Evolutionary conservation across 2,797 vertebrate genomes (phyloP).

Genomic region (Semotilus atromaculatus): DNA sequence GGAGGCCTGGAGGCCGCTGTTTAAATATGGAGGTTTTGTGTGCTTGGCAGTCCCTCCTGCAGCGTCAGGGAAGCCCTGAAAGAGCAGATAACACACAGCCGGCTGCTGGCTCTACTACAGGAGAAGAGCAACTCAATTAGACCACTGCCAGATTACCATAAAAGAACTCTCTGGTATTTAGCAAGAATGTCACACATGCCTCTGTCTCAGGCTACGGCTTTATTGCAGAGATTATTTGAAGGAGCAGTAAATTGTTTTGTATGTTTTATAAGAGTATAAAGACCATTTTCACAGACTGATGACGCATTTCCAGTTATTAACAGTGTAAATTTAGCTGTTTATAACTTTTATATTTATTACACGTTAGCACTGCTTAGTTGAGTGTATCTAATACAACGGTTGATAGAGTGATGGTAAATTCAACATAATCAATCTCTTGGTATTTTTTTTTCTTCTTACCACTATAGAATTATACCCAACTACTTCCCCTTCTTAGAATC

Average conservation of each 20-base stretch:
- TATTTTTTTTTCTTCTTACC: neutral
- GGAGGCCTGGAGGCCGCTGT: conserved; percentile 40
- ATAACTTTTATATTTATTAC: too few species aligned
- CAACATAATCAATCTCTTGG: neutral
- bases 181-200: neutral
- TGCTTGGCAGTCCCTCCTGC: conserved; percentile 35
- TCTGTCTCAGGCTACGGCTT: conserved; percentile 2
- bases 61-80: conserved; percentile 48
- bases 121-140: conserved; percentile 60
- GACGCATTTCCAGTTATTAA: too few species aligned
- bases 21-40: conserved; percentile 32
- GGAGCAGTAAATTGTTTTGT: conserved; percentile 15
- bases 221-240: conserved; percentile 19
- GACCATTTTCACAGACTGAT: neutral
- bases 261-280: conserved; percentile 8
- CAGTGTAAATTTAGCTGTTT: too few species aligned
- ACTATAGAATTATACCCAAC: neutral
- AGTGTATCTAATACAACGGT: neutral
- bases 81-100: conserved; percentile 51
- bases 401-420: neutral
- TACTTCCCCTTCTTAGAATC: neutral
- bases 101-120: conserved; percentile 28
- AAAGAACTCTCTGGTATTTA: conserved; percentile 49
- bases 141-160: conserved; percentile 47
- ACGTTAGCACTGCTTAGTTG: neutral